phyloP scores from a whole-genome alignment of 2,888 invertebrate genomes.

The Lasioglossum zephyrum region DNA sequence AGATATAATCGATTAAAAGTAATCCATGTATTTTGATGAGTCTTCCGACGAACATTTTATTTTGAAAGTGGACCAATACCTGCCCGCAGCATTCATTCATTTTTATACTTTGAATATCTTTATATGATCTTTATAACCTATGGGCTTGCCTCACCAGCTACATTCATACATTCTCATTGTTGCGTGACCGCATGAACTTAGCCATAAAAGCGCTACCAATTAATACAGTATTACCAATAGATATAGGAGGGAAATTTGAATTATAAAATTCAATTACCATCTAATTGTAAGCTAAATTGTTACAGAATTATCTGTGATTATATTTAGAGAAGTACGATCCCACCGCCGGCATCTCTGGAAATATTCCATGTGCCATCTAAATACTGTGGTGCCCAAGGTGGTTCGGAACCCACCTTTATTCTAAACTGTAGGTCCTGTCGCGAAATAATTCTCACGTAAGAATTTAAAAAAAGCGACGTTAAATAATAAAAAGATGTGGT shows the following conservation, averaged over 20 bases:
- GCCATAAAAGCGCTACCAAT: neutral
- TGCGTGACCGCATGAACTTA: neutral
- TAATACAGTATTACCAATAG: neutral
- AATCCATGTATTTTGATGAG: neutral
- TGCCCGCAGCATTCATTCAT: neutral
- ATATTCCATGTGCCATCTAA: no score
- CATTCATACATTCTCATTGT: neutral
- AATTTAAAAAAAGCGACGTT: no score
- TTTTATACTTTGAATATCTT: neutral
- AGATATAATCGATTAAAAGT: neutral
- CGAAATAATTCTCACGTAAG: no score
- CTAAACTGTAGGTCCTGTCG: no score
- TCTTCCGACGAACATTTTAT: neutral
- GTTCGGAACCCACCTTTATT: no score
- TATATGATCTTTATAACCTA: neutral
- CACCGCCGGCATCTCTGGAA: no score
- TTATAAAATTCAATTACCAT: neutral
- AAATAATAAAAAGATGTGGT: no score
- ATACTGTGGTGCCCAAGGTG: no score
- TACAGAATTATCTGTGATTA: neutral
- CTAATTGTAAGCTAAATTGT: neutral
- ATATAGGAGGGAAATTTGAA: slow-evolving; percentile 1
- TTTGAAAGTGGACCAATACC: neutral
- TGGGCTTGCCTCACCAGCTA: neutral
- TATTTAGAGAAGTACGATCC: neutral